phyloP scores from a whole-genome alignment of 1,140 invertebrate genomes.

The Meloidogyne exigua region DNA sequence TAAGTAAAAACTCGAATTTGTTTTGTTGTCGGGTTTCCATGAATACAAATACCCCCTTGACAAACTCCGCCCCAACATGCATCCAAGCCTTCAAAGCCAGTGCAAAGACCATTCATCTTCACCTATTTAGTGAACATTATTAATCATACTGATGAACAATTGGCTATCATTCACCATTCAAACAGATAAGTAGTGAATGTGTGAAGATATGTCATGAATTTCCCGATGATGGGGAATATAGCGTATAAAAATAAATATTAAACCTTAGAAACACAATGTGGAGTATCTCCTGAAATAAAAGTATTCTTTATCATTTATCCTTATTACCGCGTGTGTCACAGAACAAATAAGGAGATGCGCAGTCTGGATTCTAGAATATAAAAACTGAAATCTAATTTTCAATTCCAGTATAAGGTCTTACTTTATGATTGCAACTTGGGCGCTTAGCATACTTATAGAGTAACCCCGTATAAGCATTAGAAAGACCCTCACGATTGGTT shows the following conservation, averaged over 20 bases:
- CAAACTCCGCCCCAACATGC: conserved; percentile 54
- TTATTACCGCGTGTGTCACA: conserved; percentile 9
- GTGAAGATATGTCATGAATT: no score
- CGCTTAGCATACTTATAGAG: conserved; percentile 54
- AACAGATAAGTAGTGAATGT: no score
- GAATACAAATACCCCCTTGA: conserved; percentile 47
- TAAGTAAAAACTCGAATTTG: neutral
- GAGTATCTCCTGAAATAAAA: conserved; percentile 50
- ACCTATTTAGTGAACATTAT: conserved; percentile 18
- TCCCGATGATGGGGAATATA: no score
- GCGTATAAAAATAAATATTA: neutral
- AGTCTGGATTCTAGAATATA: conserved; percentile 74
- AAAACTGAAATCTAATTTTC: conserved; percentile 61
- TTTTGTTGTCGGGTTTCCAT: conserved; percentile 21
- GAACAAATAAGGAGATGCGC: conserved; percentile 70
- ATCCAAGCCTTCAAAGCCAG: conserved; percentile 60
- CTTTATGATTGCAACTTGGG: conserved; percentile 67
- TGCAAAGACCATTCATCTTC: conserved; percentile 50
- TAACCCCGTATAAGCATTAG: conserved; percentile 63
- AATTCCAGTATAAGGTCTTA: neutral
- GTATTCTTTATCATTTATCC: neutral
- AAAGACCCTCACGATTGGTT: conserved; percentile 50
- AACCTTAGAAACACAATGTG: conserved; percentile 59
- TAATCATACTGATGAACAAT: no score
- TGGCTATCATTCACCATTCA: no score